phyloP scores from a whole-genome alignment of 2,797 vertebrate genomes.

The Pipistrellus pipistrellus region DNA sequence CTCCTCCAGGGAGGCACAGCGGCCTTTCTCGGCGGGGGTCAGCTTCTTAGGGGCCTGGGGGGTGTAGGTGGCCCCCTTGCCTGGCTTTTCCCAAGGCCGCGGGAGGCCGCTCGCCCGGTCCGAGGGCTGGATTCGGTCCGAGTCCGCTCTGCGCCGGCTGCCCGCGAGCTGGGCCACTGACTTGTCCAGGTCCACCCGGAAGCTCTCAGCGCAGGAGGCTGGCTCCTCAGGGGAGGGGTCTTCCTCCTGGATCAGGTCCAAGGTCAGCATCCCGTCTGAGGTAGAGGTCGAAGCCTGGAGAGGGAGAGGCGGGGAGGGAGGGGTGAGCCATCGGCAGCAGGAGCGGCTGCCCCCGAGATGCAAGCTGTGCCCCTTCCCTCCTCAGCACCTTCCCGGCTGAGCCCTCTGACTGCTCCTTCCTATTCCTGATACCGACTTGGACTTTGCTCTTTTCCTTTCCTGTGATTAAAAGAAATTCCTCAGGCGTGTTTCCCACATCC shows the following conservation, averaged over 20 bases:
- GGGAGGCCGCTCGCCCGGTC: constrained; percentile 85
- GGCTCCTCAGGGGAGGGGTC: constrained; percentile 88
- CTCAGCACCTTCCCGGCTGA: background rate
- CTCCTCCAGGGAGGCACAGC: constrained; percentile 96
- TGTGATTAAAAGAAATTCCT: background rate
- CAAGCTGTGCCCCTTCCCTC: background rate
- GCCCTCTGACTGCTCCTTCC: background rate
- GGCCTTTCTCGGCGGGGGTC: constrained; percentile 89
- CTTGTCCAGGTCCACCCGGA: constrained; percentile 91
- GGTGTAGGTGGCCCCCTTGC: constrained; percentile 90
- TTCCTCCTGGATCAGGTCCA: constrained; percentile 97
- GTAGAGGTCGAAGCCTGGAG: constrained; percentile 94
- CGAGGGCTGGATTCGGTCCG: constrained; percentile 83
- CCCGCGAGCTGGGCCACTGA: constrained; percentile 82
- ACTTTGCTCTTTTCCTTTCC: background rate
- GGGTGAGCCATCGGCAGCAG: rapidly evolving
- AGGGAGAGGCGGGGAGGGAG: background rate
- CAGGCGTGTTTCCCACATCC: background rate
- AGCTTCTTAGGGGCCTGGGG: constrained; percentile 90
- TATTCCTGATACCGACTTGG: background rate
- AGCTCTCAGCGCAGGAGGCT: constrained; percentile 89
- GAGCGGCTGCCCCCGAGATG: rapidly evolving
- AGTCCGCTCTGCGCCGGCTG: constrained; percentile 87
- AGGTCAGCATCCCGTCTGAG: constrained; percentile 95
- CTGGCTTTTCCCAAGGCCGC: constrained; percentile 85